phyloP scores from a whole-genome alignment of 2,888 invertebrate genomes.

The Ceriagrion tenellum region DNA sequence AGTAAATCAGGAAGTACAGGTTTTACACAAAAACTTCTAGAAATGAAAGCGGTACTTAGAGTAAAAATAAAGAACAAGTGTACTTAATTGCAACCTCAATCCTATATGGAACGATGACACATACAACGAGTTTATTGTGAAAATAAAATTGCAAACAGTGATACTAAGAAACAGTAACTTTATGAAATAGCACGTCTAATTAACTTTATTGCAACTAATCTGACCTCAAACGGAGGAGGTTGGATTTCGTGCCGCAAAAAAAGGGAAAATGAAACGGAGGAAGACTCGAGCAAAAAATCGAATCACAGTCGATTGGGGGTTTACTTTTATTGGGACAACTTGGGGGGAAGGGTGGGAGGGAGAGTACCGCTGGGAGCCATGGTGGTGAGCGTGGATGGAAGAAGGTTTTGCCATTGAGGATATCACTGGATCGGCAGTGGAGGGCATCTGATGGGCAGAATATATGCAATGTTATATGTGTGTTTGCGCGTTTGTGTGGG shows the following conservation, averaged over 20 bases:
- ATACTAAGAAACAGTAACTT: neutral
- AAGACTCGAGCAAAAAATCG: neutral
- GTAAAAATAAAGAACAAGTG: no score
- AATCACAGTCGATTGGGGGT: neutral
- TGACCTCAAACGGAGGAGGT: neutral
- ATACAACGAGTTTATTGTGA: neutral
- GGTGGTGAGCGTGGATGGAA: neutral
- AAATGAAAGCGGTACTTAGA: no score
- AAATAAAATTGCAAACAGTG: neutral
- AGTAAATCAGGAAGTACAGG: no score
- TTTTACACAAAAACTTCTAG: no score
- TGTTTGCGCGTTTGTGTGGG: neutral
- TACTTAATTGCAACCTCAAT: no score
- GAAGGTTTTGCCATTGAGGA: neutral
- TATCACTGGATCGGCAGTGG: neutral
- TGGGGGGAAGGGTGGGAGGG: neutral
- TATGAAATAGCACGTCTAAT: neutral
- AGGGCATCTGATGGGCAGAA: constrained; percentile 31
- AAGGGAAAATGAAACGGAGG: neutral
- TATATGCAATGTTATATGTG: neutral
- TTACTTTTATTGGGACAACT: neutral
- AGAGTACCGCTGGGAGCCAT: neutral
- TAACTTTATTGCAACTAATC: neutral
- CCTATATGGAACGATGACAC: no score
- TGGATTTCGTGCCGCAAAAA: neutral